Evolutionary conservation across 53 echinoderm and acorn worm genomes (phyloP).

Genomic region (Henricia sp.): DNA sequence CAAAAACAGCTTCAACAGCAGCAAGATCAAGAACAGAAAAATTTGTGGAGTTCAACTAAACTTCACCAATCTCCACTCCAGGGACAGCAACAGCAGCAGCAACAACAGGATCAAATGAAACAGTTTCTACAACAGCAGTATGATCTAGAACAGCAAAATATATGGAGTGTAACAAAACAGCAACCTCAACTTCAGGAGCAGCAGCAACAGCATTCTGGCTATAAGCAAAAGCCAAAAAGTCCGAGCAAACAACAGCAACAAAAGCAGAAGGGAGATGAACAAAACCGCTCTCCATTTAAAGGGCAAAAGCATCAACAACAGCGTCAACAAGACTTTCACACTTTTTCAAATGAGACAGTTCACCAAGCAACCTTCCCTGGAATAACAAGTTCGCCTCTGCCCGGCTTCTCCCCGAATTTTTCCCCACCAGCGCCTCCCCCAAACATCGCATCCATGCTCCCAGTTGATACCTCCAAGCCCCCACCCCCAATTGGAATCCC

Average conservation of each 20-base stretch:
- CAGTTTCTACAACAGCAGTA: slow-evolving; percentile 15
- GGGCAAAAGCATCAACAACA: slow-evolving; percentile 12
- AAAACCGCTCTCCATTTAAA: background rate
- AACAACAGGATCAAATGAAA: slow-evolving; percentile 27
- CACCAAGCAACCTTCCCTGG: background rate
- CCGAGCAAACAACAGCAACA: background rate
- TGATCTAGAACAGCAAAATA: background rate
- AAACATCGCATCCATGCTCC: background rate
- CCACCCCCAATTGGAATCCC: slow-evolving; percentile 41
- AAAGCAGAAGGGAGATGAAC: background rate
- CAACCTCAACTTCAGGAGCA: slow-evolving; percentile 10
- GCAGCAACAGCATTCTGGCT: slow-evolving; percentile 1
- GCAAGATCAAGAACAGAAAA: background rate
- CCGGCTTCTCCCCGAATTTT: too few relatives aligned
- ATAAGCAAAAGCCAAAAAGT: background rate
- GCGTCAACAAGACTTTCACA: background rate
- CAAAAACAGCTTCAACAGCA: slow-evolving; percentile 14
- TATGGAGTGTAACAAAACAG: background rate
- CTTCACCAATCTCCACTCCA: background rate
- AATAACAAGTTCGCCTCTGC: too few relatives aligned
- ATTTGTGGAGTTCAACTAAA: background rate
- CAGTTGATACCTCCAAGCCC: slow-evolving; percentile 33
- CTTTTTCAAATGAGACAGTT: background rate
- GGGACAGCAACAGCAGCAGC: slow-evolving; percentile 35
- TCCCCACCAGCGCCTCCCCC: too few relatives aligned